Percentiles rank a stretch among this genome's conserved stretches.
phyloP scores from a whole-genome alignment of 2,113 vertebrate genomes.

The Forbesichthys agassizii region DNA sequence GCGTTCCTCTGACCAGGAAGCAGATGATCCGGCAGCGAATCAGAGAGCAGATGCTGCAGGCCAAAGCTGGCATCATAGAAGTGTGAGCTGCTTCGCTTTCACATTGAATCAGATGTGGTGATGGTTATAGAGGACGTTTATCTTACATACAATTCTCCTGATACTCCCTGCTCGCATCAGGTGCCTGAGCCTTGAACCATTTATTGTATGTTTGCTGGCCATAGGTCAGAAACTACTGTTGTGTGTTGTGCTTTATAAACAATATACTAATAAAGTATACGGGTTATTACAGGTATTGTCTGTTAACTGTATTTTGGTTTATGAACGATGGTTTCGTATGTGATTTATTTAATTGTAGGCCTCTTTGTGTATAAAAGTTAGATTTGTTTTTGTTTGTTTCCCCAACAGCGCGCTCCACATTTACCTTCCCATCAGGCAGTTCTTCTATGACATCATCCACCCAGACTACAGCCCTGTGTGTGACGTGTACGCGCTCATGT shows the following conservation, averaged over 20 bases:
- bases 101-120: neutral
- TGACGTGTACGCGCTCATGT: conserved; percentile 74
- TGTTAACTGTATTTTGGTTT: no score
- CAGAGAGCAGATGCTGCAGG: conserved; percentile 68
- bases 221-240: no score
- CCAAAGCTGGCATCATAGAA: conserved; percentile 72
- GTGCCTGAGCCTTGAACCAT: no score
- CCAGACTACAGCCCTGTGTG: conserved; percentile 76
- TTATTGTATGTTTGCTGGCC: no score
- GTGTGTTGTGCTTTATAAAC: no score
- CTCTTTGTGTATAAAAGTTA: neutral
- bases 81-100: conserved; percentile 52
- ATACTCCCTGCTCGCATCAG: neutral
- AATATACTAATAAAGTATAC: no score
- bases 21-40: conserved; percentile 69
- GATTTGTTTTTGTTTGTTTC: neutral
- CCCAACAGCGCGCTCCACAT: conserved; percentile 69
- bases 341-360: neutral
- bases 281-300: no score
- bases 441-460: conserved; percentile 81
- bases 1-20: conserved; percentile 64
- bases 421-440: conserved; percentile 74
- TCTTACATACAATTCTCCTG: neutral
- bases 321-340: neutral
- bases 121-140: no score